phyloP scores from a whole-genome alignment of 2,888 invertebrate genomes.

The Imbricaverruca yamaguchii region DNA sequence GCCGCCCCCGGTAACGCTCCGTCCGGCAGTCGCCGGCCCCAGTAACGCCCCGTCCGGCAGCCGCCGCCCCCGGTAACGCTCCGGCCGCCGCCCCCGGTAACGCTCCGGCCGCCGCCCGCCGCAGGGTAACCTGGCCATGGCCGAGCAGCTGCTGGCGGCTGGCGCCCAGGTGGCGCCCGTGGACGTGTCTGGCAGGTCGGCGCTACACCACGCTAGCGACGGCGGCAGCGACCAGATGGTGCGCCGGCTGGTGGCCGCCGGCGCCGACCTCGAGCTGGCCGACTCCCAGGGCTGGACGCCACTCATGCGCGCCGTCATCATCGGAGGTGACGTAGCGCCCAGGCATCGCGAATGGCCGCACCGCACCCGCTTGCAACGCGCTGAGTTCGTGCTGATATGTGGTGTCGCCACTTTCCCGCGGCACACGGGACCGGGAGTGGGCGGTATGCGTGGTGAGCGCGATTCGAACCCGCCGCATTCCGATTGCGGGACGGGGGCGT shows the following conservation, averaged over 20 bases:
- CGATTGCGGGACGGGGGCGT: too few relatives aligned
- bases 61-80: too few relatives aligned
- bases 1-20: too few relatives aligned
- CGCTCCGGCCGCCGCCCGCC: background rate
- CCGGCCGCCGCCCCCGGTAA: background rate
- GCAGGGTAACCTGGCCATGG: background rate
- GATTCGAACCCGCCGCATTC: too few relatives aligned
- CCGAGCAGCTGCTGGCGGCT: background rate
- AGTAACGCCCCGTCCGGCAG: too few relatives aligned
- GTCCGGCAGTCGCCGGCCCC: too few relatives aligned
- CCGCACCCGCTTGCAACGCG: too few relatives aligned
- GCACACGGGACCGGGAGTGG: background rate
- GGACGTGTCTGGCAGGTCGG: background rate
- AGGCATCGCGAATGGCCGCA: too few relatives aligned
- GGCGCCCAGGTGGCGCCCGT: background rate
- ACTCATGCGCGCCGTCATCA: background rate
- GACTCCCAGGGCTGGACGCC: constrained; percentile 10
- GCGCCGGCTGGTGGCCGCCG: background rate
- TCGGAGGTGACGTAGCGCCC: background rate
- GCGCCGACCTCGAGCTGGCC: background rate
- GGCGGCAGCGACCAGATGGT: background rate
- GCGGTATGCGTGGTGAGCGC: background rate
- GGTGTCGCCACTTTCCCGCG: background rate
- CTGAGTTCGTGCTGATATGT: too few relatives aligned
- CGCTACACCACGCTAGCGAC: background rate